Percentiles rank a stretch among this genome's conserved stretches.
Evolutionary conservation across 2,797 vertebrate species (phyloP).

Genomic region (Melanotaenia pygmaea): DNA sequence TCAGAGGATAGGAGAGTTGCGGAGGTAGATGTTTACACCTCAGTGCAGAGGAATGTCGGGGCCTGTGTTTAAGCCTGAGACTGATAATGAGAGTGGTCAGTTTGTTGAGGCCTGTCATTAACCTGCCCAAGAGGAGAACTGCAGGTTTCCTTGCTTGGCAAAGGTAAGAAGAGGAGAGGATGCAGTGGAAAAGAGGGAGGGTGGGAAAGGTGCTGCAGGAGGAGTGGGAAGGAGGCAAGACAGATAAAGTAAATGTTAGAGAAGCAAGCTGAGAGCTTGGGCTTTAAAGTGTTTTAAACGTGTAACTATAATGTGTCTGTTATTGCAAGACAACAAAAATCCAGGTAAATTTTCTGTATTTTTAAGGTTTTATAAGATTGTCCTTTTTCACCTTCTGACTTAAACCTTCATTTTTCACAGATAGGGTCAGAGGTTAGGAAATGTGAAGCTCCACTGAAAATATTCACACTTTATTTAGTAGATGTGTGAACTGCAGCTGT

Average conservation of each 20-base stretch:
- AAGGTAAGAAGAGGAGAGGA: conserved; percentile 39
- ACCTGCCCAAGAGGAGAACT: conserved; percentile 55
- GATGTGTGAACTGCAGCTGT: conserved; percentile 19
- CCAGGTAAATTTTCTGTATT: not conserved
- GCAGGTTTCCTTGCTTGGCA: conserved; percentile 35
- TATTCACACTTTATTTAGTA: conserved; percentile 18
- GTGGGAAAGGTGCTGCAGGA: conserved; percentile 54
- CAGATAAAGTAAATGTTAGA: conserved; percentile 14
- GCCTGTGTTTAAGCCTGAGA: conserved; percentile 75
- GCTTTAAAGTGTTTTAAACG: conserved; percentile 18
- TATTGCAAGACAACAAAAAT: not conserved
- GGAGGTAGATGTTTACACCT: conserved; percentile 79
- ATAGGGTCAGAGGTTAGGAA: conserved; percentile 46
- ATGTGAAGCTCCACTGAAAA: conserved; percentile 1
- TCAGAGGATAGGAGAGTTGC: conserved; percentile 46
- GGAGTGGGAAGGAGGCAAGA: conserved; percentile 48
- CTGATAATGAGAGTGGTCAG: conserved; percentile 82
- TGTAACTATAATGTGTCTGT: not conserved
- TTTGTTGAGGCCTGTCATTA: conserved; percentile 81
- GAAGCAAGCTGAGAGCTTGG: conserved; percentile 1
- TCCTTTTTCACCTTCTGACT: conserved; percentile 13
- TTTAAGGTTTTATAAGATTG: conserved; percentile 5
- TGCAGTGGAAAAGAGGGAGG: conserved; percentile 20
- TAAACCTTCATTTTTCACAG: conserved; percentile 16
- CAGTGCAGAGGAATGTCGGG: conserved; percentile 76